These are phyloP conservation scores for Myocastor coypus DNA, from an alignment of 2,113 vertebrate genomes.

Conservation along the genomic window DNA sequence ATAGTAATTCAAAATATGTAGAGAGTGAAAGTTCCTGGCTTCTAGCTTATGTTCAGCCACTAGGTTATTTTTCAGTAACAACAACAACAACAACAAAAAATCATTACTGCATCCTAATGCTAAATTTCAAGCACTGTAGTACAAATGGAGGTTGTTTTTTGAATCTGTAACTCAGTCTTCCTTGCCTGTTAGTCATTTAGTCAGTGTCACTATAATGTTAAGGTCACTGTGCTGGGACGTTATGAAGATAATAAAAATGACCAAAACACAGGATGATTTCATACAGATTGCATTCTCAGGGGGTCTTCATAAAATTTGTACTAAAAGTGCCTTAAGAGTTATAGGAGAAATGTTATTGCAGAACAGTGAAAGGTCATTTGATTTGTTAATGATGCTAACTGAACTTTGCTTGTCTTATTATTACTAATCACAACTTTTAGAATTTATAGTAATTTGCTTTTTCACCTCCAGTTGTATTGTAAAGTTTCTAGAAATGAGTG, in stretches of 20 bases:
- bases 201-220: not conserved
- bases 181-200: not conserved
- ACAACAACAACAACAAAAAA: not conserved
- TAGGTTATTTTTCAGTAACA: not conserved
- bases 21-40: not conserved
- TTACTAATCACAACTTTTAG: not conserved
- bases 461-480: not conserved
- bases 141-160: not conserved
- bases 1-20: not conserved
- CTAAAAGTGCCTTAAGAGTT: not conserved
- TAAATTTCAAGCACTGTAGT: not conserved
- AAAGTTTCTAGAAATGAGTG: constrained; percentile 10
- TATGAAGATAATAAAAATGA: not conserved
- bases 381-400: not conserved
- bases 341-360: not conserved
- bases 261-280: not conserved
- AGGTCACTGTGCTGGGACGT: not conserved
- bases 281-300: not conserved
- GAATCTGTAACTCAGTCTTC: not conserved
- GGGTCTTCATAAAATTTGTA: not conserved
- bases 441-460: constrained; percentile 52
- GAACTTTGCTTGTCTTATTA: constrained; percentile 5
- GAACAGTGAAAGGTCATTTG: not conserved
- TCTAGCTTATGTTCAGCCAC: not conserved
- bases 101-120: not conserved